phyloP scores from a whole-genome alignment of 2,888 invertebrate genomes.

The Calameuta idolon region DNA sequence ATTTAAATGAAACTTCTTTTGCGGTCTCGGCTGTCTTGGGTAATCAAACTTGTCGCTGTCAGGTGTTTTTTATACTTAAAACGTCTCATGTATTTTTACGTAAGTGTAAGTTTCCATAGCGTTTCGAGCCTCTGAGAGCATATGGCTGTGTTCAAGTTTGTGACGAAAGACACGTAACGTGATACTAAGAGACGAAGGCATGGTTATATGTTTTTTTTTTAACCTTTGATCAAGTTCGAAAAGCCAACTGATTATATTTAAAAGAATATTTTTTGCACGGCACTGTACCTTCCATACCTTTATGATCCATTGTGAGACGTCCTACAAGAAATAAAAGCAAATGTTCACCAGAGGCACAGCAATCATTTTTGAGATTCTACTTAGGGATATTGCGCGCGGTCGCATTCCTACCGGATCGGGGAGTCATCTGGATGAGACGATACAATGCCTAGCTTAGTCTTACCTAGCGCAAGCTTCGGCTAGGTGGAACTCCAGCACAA shows the following conservation, averaged over 20 bases:
- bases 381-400: constrained; percentile 38
- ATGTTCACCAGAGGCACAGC: constrained; percentile 16
- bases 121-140: neutral
- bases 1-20: neutral
- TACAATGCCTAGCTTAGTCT: constrained; percentile 43
- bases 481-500: constrained; percentile 32
- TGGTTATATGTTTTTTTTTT: neutral
- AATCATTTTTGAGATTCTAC: constrained; percentile 29
- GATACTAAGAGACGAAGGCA: neutral
- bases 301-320: constrained; percentile 13
- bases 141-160: neutral
- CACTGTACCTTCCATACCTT: neutral
- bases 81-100: neutral
- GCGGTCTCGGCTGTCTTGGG: constrained; percentile 7
- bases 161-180: neutral
- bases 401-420: constrained; percentile 44
- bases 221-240: neutral
- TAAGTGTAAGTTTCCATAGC: neutral
- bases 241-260: neutral
- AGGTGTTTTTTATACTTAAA: constrained; percentile 22
- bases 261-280: neutral
- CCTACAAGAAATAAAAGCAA: neutral
- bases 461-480: neutral
- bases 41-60: constrained; percentile 16
- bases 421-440: constrained; percentile 52